Conservation (phyloP, 2,797 vertebrate species). For the Gambelia wislizenii region DNA sequence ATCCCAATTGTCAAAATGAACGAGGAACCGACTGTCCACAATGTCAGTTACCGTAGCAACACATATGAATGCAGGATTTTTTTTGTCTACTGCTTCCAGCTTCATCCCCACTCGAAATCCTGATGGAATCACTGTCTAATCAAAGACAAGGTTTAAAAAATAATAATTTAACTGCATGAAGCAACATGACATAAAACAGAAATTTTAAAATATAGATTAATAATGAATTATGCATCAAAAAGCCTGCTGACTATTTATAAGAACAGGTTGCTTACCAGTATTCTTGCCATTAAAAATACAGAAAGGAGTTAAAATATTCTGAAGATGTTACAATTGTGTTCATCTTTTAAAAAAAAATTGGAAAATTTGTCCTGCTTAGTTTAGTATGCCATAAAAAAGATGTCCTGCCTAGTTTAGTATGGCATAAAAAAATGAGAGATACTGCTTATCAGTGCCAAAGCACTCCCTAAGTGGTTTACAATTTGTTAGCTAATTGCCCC, state of each 20-base stretch:
- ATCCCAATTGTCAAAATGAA: conserved; percentile 98
- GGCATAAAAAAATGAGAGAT: background rate
- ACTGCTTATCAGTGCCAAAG: background rate
- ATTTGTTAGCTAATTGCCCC: too few relatives aligned
- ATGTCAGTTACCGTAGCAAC: conserved; percentile 92
- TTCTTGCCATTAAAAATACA: conserved; percentile 42
- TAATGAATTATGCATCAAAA: conserved; percentile 41
- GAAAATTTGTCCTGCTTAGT: background rate
- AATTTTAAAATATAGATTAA: conserved; percentile 52
- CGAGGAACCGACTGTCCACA: conserved; percentile 89
- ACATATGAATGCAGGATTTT: conserved; percentile 94
- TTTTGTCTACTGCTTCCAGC: conserved; percentile 94
- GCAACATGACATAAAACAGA: background rate
- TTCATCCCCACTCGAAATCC: conserved; percentile 91
- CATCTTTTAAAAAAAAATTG: background rate
- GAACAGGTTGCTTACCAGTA: background rate
- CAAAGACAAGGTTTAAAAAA: conserved; percentile 68
- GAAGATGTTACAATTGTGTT: conserved; percentile 44
- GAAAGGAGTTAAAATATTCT: background rate
- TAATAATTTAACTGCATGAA: conserved; percentile 6
- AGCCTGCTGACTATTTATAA: conserved; percentile 13
- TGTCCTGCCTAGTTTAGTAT: background rate
- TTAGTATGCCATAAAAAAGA: background rate
- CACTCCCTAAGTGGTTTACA: too few relatives aligned
- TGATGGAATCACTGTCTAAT: conserved; percentile 82